A percentile compares a stretch with the other conserved stretches of the same genome.
Evolutionary conservation across 2,797 vertebrate species (phyloP).

Genomic region (Pelobates cultripes): DNA sequence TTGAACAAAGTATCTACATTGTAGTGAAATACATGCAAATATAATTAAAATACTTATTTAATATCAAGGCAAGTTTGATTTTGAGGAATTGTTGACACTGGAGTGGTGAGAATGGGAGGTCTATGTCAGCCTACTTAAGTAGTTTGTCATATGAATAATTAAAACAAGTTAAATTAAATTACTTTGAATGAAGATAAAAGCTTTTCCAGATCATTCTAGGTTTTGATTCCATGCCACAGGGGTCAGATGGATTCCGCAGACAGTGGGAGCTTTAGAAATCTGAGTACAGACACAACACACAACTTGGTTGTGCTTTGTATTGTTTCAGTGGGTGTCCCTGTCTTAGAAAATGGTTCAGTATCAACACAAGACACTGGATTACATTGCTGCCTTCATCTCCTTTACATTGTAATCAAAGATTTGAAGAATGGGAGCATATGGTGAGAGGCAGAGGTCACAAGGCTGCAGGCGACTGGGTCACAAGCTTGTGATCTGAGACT

Average conservation of each 20-base stretch:
- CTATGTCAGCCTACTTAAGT: background rate
- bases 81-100: background rate
- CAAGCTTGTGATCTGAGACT: slow-evolving; percentile 1
- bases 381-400: background rate
- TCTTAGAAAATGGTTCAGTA: slow-evolving; percentile 6
- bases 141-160: background rate
- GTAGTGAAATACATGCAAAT: no score
- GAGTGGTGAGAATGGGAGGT: background rate
- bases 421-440: slow-evolving; percentile 6
- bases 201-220: background rate
- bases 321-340: background rate
- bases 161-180: slow-evolving; percentile 8
- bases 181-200: slow-evolving; percentile 3
- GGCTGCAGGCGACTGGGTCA: slow-evolving; percentile 15
- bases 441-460: slow-evolving; percentile 14
- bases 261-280: slow-evolving; percentile 8
- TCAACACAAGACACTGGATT: background rate
- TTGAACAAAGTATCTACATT: no score
- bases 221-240: background rate
- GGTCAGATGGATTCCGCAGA: slow-evolving; percentile 1
- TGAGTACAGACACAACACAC: background rate
- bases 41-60: no score
- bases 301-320: background rate
- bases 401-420: background rate
- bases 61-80: no score